Percentiles rank a stretch among this genome's conserved stretches.
phyloP scores from a whole-genome alignment of 2,797 vertebrate species.

The Myotis daubentonii region DNA sequence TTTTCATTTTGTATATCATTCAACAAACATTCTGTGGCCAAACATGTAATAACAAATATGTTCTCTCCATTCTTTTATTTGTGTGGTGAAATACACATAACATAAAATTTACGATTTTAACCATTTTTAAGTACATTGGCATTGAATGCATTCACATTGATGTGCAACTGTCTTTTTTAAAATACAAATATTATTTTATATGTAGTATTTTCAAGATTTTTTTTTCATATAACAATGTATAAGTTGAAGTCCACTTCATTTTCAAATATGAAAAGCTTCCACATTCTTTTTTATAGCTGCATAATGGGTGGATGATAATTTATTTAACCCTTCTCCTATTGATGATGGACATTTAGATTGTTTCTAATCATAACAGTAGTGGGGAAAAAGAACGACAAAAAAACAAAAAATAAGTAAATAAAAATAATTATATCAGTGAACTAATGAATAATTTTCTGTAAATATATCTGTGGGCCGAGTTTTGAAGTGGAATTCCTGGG shows the following conservation, averaged over 20 bases:
- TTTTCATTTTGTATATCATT: neutral
- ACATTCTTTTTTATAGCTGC: neutral
- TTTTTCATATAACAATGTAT: neutral
- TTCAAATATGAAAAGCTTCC: neutral
- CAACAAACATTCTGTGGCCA: neutral
- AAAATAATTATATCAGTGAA: neutral
- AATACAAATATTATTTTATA: neutral
- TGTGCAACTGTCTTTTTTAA: neutral
- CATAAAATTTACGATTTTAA: neutral
- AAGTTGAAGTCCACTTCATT: neutral
- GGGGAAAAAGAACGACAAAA: neutral
- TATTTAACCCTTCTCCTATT: neutral
- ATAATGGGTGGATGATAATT: neutral
- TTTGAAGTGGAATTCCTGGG: conserved; percentile 5
- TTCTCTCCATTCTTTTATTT: neutral
- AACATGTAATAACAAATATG: neutral
- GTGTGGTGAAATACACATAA: neutral
- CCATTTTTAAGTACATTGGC: neutral
- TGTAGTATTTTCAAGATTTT: neutral
- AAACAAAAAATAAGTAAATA: neutral
- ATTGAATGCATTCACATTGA: neutral
- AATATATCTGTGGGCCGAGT: neutral
- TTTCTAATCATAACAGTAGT: conserved; percentile 32
- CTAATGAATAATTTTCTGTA: conserved; percentile 46
- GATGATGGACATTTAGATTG: neutral